Conservation (phyloP, 1,140 invertebrate genomes). For the Heterodera schachtii region DNA sequence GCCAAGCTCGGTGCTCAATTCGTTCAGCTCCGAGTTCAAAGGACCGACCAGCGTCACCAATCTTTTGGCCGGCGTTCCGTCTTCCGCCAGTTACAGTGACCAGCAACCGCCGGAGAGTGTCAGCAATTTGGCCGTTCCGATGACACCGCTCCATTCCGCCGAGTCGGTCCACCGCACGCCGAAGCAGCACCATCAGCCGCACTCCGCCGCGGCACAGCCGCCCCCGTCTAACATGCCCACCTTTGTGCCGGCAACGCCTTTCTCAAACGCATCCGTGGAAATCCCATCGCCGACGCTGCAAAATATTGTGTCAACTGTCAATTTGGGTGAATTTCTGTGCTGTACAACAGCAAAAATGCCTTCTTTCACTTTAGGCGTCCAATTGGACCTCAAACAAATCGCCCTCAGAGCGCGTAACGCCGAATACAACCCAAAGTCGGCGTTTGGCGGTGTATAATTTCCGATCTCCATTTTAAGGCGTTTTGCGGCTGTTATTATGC, state of each 20-base stretch:
- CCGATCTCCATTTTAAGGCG: conserved; percentile 73
- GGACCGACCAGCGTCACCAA: conserved; percentile 23
- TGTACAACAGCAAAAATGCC: not conserved
- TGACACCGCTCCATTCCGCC: conserved; percentile 48
- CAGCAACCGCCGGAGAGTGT: conserved; percentile 22
- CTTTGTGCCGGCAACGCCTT: conserved; percentile 50
- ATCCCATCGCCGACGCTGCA: conserved; percentile 59
- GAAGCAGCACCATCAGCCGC: conserved; percentile 8
- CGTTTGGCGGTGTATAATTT: not conserved
- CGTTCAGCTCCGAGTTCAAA: conserved; percentile 24
- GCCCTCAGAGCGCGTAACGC: conserved; percentile 98
- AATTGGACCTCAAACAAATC: conserved; percentile 93
- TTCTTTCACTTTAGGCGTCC: conserved; percentile 67
- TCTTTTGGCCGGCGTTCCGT: conserved; percentile 29
- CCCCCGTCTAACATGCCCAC: conserved; percentile 49
- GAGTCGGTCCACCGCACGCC: conserved; percentile 25
- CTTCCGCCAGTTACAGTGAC: conserved; percentile 38
- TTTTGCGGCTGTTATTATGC: conserved; percentile 99
- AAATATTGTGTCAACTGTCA: conserved; percentile 66
- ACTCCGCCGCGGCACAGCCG: conserved; percentile 5
- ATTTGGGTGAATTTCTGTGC: conserved; percentile 51
- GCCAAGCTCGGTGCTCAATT: conserved; percentile 42
- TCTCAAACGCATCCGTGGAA: conserved; percentile 43
- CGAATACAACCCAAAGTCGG: conserved; percentile 86
- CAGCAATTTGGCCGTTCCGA: conserved; percentile 56